Conservation (phyloP, 2,888 invertebrate genomes). For the Zaprionus bogoriensis region DNA sequence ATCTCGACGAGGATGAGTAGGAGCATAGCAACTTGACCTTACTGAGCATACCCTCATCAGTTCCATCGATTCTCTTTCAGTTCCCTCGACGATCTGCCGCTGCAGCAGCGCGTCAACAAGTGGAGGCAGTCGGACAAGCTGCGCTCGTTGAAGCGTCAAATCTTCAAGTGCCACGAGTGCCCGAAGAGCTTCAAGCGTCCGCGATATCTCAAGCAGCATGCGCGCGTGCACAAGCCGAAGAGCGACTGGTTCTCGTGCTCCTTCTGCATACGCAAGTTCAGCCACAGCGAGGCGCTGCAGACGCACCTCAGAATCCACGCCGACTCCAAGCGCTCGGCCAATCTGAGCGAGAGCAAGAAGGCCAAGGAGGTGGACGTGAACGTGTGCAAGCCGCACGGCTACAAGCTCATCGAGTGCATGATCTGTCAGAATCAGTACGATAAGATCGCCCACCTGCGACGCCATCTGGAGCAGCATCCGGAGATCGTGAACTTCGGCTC, state of each 20-base stretch:
- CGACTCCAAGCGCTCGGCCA: slow-evolving; percentile 74
- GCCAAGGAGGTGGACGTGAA: slow-evolving; percentile 68
- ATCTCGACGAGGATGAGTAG: slow-evolving; percentile 50
- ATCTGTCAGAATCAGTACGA: slow-evolving; percentile 80
- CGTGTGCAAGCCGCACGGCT: slow-evolving; percentile 79
- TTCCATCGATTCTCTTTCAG: slow-evolving; percentile 42
- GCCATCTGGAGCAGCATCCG: slow-evolving; percentile 78
- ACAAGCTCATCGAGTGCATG: slow-evolving; percentile 81
- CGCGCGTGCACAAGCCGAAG: slow-evolving; percentile 62
- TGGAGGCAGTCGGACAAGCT: slow-evolving; percentile 41
- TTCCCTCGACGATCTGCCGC: slow-evolving; percentile 56
- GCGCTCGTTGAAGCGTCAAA: slow-evolving; percentile 28
- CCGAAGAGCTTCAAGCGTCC: slow-evolving; percentile 73
- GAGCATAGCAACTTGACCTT: not conserved
- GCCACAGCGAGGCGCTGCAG: slow-evolving; percentile 69
- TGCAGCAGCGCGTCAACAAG: slow-evolving; percentile 41
- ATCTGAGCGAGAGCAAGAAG: slow-evolving; percentile 61
- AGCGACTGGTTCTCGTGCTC: slow-evolving; percentile 72
- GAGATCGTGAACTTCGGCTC: slow-evolving; percentile 56
- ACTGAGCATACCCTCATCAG: too few relatives aligned
- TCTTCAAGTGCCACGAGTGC: slow-evolving; percentile 74
- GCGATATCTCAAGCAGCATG: slow-evolving; percentile 76
- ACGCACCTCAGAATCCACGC: slow-evolving; percentile 74
- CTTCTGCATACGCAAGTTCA: slow-evolving; percentile 69
- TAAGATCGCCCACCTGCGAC: slow-evolving; percentile 76